phyloP scores from a whole-genome alignment of 2,888 invertebrate species.

The Meteorus colon region DNA sequence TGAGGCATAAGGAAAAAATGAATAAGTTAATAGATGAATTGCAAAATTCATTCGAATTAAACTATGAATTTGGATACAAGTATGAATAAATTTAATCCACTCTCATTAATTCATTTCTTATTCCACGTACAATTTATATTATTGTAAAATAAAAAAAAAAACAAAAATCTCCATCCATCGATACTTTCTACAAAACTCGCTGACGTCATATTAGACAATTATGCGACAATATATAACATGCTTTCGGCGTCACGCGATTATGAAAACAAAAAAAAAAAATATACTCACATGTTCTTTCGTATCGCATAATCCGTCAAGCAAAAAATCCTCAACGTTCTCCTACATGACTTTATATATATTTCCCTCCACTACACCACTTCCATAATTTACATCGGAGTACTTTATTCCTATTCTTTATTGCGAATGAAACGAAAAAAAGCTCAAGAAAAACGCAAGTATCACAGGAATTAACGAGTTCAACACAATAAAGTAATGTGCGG shows the following conservation, averaged over 20 bases:
- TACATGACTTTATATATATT: background rate
- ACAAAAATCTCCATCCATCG: background rate
- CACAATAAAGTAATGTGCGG: conserved; percentile 22
- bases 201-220: background rate
- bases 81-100: background rate
- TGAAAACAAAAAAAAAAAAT: background rate
- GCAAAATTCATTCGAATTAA: background rate
- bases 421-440: background rate
- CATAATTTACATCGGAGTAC: background rate
- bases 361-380: background rate
- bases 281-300: background rate
- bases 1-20: background rate
- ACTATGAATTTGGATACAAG: background rate
- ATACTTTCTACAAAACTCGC: background rate
- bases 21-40: background rate
- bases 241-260: conserved; percentile 4
- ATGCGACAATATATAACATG: background rate
- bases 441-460: background rate
- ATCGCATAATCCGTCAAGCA: background rate
- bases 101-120: background rate
- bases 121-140: background rate
- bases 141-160: background rate
- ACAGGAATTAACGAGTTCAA: conserved; percentile 5
- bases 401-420: background rate
- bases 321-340: background rate